Evolutionary conservation across 1,140 invertebrate genomes (phyloP).

Genomic region (Agrilus planipennis): DNA sequence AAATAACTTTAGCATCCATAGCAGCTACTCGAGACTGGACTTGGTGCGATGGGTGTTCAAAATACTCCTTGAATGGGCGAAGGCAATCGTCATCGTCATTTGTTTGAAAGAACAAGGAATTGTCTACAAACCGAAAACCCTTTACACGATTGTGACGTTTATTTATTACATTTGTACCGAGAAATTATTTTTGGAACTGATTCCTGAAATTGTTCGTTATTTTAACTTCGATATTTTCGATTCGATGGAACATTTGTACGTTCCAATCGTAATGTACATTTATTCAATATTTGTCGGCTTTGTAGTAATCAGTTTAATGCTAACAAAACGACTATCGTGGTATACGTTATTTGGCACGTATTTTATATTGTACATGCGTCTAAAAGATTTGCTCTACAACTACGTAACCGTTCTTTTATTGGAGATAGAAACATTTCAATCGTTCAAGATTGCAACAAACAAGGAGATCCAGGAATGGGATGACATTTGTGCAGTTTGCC

Average conservation of each 20-base stretch:
- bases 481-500: slow-evolving; percentile 63
- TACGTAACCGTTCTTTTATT: slow-evolving; percentile 41
- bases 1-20: slow-evolving; percentile 53
- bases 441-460: slow-evolving; percentile 48
- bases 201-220: slow-evolving; percentile 39
- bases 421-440: slow-evolving; percentile 44
- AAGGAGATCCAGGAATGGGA: slow-evolving; percentile 52
- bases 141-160: slow-evolving; percentile 50
- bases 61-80: slow-evolving; percentile 66
- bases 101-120: slow-evolving; percentile 63
- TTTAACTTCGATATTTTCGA: slow-evolving; percentile 48
- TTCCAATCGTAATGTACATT: slow-evolving; percentile 44
- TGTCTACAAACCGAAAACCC: slow-evolving; percentile 50
- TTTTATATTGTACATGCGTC: slow-evolving; percentile 51
- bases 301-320: slow-evolving; percentile 30
- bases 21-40: slow-evolving; percentile 41
- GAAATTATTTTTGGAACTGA: slow-evolving; percentile 49
- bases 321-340: slow-evolving; percentile 32
- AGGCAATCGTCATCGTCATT: slow-evolving; percentile 59
- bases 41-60: slow-evolving; percentile 61
- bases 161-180: slow-evolving; percentile 36
- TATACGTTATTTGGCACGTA: slow-evolving; percentile 41
- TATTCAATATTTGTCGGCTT: slow-evolving; percentile 40
- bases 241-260: slow-evolving; percentile 50
- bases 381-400: slow-evolving; percentile 45